Base-by-base conservation (phyloP, 2,113 vertebrate genomes). In the Amblyornis subalaris region DNA sequence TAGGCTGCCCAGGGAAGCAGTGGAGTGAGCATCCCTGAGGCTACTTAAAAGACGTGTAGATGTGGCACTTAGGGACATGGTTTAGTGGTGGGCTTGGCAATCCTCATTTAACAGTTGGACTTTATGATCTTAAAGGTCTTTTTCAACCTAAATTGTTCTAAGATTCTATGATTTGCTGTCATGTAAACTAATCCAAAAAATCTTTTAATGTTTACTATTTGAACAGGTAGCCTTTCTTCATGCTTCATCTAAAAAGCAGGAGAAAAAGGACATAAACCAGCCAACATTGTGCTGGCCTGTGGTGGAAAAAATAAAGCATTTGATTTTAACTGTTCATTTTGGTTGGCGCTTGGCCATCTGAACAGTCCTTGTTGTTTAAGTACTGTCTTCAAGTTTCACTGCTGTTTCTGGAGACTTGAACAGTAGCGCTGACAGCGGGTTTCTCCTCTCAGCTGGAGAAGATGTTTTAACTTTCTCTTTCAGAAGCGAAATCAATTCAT, bases 401-500 rank as follows among this genome's bases (percentile, higher is more conserved):
- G 70, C 47, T 89, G 21, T 61, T 95, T 85, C 81, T 91, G 58
- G 33, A 76, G 33, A 73, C 33, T 33, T 47, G 66, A 58, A 66
- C 33, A 69, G 48, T 14, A 81, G 57, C 14, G 42, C 6, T 44
- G 54, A 89, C 35, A 73, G 66, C 0, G 1, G 67, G 69, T 89
- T 94, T 94, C 50, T 95, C 66, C 61, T 69, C 54, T 92, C 58
- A 83, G n/a, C 16, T 88, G 50, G 33, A 93, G 47, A 78, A 66
- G 23, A 66, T 73, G 33, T 88, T 94, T 85, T 78, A 50, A 38
- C 74, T 82, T 55, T 42, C 33, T 42, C 33, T 87, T 91, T 72
- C 71, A 83, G 58, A 85, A 89, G 36, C 2, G 0, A 89, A 86
- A 89, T 82, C 74, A 72, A 93, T 91, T 76, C 24, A 28, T 73